Evolutionary conservation across 2,888 invertebrate genomes (phyloP), one percentile per base, ranked within the genome.

Genomic region (Dicycla oo): DNA sequence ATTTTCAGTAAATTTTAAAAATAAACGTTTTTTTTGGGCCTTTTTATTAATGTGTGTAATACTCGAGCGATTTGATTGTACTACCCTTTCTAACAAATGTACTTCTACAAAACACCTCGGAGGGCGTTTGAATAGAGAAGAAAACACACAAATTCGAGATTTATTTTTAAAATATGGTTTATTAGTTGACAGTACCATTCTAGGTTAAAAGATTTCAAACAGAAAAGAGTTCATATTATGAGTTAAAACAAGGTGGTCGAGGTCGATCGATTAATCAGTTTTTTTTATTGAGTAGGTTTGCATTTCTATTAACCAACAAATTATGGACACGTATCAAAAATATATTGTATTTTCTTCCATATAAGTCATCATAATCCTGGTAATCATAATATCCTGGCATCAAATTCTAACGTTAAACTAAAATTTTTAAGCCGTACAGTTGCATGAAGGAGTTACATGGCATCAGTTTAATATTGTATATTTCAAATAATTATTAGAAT

Each of bases 51-150:
- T 38, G 76, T 89, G 86, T 89, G 78, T 83, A 84, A 85, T 69
- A 86, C 86, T 80, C 89, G 75, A 85, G 86, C 56, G 88, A 93
- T 92, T 94, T 93, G 78, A 88, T 85, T 89, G 90, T 90, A 94
- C 92, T 94, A 88, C 86, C 73, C 73, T 70, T 60, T 11, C 20
- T 1, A 2, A 45, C 30, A 20, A 69, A 76, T 26, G 34, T 47
- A 53, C 78, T 83, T 88, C 81, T 89, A 89, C 85, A 91, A 54
- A 91, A 87, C 83, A 88, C 86, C 88, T 91, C 86, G 77, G 84
- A 70, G 79, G 0, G 2, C 0, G 51, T 90, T 91, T 83, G 79
- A 91, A 91, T 74, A 54, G 38, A 74, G 88, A 89, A 88, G 63
- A 58, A 64, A 57, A 45, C 5, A 6, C 20, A 18, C 51, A 3